Evolutionary conservation across 1,140 invertebrate species (phyloP).

Genomic region (Branchinecta lynchi): DNA sequence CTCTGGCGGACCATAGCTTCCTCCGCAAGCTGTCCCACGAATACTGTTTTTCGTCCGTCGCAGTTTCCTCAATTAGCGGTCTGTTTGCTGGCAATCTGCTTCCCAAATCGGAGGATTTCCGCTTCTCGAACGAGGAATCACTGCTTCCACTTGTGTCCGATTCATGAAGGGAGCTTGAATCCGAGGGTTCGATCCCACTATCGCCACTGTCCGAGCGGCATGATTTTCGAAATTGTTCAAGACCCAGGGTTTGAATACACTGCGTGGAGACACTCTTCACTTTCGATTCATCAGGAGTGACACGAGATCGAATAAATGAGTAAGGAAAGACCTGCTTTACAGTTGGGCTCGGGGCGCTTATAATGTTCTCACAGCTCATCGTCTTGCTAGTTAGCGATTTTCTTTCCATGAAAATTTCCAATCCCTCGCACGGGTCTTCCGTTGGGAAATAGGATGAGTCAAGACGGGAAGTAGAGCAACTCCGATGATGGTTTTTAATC

Average conservation of each 20-base stretch:
- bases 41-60: not conserved
- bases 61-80: not conserved
- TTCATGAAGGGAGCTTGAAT: conserved; percentile 6
- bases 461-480: not conserved
- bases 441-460: not conserved
- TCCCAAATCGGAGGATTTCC: not conserved
- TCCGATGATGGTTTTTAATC: not conserved
- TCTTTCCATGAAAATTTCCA: conserved; percentile 1
- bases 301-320: not conserved
- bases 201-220: not conserved
- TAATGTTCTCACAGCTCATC: conserved; percentile 1
- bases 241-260: not conserved
- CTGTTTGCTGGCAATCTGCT: not conserved
- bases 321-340: not conserved
- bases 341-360: not conserved
- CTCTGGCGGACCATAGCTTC: not conserved
- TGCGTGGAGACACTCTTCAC: not conserved
- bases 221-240: not conserved
- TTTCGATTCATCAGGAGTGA: not conserved
- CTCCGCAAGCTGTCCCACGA: not conserved
- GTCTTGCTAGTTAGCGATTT: not conserved
- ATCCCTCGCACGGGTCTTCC: not conserved
- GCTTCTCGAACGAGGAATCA: not conserved
- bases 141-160: not conserved
- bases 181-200: not conserved